A percentile compares a stretch with the other conserved stretches of the same genome.
These are phyloP conservation scores for Bugulina stolonifera DNA, from an alignment of 2,888 invertebrate genomes.

Conservation along the genomic window DNA sequence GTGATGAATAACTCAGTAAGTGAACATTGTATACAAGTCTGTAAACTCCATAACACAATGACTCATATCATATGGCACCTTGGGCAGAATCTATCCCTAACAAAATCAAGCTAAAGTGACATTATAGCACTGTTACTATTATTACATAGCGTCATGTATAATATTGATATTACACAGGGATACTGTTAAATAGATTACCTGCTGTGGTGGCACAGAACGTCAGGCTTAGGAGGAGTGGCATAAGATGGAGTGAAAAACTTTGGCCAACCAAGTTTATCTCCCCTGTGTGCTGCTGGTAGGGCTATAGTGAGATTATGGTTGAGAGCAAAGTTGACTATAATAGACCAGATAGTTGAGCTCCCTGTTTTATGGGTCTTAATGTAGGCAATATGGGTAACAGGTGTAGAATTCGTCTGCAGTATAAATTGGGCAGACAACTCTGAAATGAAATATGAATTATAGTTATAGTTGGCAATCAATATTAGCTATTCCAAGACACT, in stretches of 20 bases:
- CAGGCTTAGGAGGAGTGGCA: constrained; percentile 12
- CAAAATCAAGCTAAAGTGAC: too few species aligned
- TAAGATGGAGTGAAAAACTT: not conserved
- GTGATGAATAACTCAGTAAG: too few species aligned
- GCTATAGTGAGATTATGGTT: constrained; percentile 11
- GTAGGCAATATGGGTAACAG: constrained; percentile 9
- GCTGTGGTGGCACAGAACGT: constrained; percentile 17
- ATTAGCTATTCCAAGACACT: too few species aligned
- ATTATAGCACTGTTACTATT: too few species aligned
- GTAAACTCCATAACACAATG: too few species aligned
- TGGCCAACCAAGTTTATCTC: constrained; percentile 19
- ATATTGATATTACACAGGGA: too few species aligned
- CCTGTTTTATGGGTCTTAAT: constrained; percentile 21
- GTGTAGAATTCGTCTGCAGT: not conserved
- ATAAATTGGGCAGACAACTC: not conserved
- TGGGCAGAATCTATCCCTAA: too few species aligned
- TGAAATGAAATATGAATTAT: too few species aligned
- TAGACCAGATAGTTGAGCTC: constrained; percentile 20
- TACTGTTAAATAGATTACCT: not conserved
- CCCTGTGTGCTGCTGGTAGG: not conserved
- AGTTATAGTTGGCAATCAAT: too few species aligned
- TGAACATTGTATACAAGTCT: too few species aligned
- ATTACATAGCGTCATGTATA: too few species aligned
- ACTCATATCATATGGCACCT: too few species aligned
- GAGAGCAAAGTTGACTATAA: constrained; percentile 5